Evolutionary conservation across 2,113 vertebrate genomes (phyloP), one percentile per base, ranked within the genome.

Genomic region (Paedocypris sp.): DNA sequence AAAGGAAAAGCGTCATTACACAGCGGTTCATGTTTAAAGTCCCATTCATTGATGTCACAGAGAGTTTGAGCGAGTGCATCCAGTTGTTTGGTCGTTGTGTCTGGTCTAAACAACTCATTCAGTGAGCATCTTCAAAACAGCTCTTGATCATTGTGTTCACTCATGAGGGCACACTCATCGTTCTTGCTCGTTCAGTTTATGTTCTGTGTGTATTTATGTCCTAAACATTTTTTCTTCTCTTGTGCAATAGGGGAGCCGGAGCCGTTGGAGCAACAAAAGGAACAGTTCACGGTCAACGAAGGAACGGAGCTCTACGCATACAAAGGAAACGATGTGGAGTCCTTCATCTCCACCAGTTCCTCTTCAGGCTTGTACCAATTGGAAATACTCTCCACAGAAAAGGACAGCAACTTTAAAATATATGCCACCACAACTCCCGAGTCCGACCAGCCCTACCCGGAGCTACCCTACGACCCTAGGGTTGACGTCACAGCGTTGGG

Each of bases 271-370:
- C 87, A 93, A 60, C 95, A 99, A 80, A 91, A 87, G 62, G 93
- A 92, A 73, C 92, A 97, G 77, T 82, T 87, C 62, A 85, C 84
- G 0, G 80, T 47, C 0, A 89, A 89, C 35, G 86, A 89, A 60
- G 88, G 89, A 36, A 84, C 91, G 0, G 92, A 94, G 71, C 78
- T 99, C 3, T 95, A 94, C 74, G 86, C 88, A 64, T 99, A 99
- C 78, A 96, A 90, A 76, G 95, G 95, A 28, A 99, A 99, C 0
- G 94, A 95, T 0, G 94, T 99, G 48, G 95, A 99, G 67, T 90
- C 89, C 13, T 99, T 94, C 4, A 58, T 87, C 29, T 87, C 93
- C 41, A 83, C 90, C 4, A 94, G 89, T 64, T 90, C 95, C 1
- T 86, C 92, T 0, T 89, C 95, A 2, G 95, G 95, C 46, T 82